Conservation (phyloP, 1,140 invertebrate genomes). For the Battus philenor region DNA sequence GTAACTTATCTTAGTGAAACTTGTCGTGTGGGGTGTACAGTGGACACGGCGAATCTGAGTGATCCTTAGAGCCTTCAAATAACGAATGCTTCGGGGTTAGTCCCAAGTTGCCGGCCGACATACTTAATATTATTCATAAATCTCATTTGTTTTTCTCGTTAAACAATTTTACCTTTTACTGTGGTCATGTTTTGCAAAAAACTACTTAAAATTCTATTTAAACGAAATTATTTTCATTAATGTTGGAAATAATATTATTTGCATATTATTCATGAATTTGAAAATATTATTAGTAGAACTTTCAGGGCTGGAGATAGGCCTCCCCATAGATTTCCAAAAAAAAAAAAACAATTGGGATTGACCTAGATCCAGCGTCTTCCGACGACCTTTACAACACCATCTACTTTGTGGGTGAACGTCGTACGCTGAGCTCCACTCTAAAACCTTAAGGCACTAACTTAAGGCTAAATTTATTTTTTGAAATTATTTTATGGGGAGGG, state of each 20-base stretch:
- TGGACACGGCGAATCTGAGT: conserved; percentile 27
- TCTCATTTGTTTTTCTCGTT: conserved; percentile 8
- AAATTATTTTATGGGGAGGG: too few relatives aligned
- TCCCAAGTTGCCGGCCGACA: conserved; percentile 15
- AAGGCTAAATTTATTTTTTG: too few relatives aligned
- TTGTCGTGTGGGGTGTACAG: conserved; percentile 27
- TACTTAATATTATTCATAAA: conserved; percentile 6
- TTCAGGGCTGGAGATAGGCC: not conserved
- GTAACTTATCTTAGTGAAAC: too few relatives aligned
- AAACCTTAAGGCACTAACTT: too few relatives aligned
- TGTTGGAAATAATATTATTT: not conserved
- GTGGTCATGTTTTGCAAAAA: not conserved
- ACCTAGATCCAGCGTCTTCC: too few relatives aligned
- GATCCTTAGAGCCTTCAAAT: conserved; percentile 36
- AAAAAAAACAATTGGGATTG: too few relatives aligned
- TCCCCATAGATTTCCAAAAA: too few relatives aligned
- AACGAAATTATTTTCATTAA: not conserved
- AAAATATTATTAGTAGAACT: not conserved
- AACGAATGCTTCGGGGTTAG: conserved; percentile 27
- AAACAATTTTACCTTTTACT: not conserved
- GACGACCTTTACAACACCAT: too few relatives aligned
- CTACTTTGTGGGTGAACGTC: too few relatives aligned
- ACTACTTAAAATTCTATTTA: not conserved
- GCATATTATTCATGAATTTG: not conserved
- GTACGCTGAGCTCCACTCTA: too few relatives aligned